Evolutionary conservation across 1,140 invertebrate genomes (phyloP), one percentile per base, ranked within the genome.

Genomic region (Samia ricini): DNA sequence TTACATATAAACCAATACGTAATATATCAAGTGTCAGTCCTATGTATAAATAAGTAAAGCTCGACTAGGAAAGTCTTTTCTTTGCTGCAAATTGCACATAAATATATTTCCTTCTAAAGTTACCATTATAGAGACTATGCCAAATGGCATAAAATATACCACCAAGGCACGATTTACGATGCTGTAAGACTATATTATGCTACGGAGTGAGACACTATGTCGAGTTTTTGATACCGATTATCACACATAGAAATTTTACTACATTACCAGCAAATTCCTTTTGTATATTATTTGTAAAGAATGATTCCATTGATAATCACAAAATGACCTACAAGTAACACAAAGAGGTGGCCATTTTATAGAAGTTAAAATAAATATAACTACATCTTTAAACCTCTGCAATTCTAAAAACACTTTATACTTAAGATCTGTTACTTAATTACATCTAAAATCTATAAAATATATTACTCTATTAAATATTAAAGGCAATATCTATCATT

Each of bases 401-500:
- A 78, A 59, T 74, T 81, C 67, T 83, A 70, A 76, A 83, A 83
- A 83, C 74, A 78, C 72, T 79, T 74, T 81, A 79, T 80, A 59
- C n/a, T 83, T 85, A 42, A 79, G 79, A 85, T 85, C 76, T 82
- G 63, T 74, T 72, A n/a, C 77, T 83, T 85, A 85, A 77, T 75
- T 74, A 76, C 67, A 68, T 77, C 76, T 87, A 87, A 75, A 82
- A 71, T 83, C 86, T 89, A 90, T 88, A 90, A 90, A 80, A 90
- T 90, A 90, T 89, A 90, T 88, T 90, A 89, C 81, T 90, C 82
- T 90, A 88, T 90, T 88, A 88, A 88, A 86, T 88, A 88, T 88
- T 88, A 88, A 88, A 90, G 88, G 88, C 88, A 90, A 90, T 87
- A 89, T 89, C 85, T 90, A 90, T 88, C 79, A 79, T 88, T 88